Percentiles rank a stretch among this genome's conserved stretches.
These are phyloP conservation scores for Helogale parvula DNA, from an alignment of 2,113 vertebrate species.

Conservation along the genomic window DNA sequence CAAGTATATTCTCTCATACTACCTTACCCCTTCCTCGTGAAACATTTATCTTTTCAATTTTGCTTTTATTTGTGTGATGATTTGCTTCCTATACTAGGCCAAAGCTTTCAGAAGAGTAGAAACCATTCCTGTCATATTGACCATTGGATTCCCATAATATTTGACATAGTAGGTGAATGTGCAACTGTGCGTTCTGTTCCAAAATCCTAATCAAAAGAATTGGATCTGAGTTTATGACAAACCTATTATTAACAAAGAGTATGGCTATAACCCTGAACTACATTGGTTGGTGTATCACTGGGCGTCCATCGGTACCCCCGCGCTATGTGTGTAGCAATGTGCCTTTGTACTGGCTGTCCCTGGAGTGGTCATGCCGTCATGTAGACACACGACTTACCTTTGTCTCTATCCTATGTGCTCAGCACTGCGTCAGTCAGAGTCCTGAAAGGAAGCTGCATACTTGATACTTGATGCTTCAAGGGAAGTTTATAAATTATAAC, in stretches of 20 bases:
- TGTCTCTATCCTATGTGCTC: not conserved
- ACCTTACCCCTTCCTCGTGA: not conserved
- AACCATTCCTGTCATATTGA: not conserved
- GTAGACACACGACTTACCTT: not conserved
- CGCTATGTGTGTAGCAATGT: not conserved
- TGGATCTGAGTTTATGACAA: not conserved
- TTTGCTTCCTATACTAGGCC: not conserved
- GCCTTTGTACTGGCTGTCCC: not conserved
- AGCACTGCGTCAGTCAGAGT: not conserved
- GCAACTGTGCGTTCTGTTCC: not conserved
- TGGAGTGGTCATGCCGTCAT: not conserved
- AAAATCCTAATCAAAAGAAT: not conserved
- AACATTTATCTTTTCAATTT: not conserved
- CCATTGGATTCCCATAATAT: not conserved
- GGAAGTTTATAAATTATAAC: not conserved
- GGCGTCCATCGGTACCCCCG: too few species aligned
- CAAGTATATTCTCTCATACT: not conserved
- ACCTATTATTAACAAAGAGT: not conserved
- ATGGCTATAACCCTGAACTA: not conserved
- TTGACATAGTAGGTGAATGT: not conserved
- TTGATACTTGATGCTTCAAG: not conserved
- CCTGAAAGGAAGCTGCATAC: not conserved
- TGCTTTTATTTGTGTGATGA: not conserved
- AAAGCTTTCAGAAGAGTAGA: not conserved
- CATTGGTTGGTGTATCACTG: not conserved